Evolutionary conservation across 2,113 vertebrate genomes (phyloP).

Genomic region (Hystrix cristata): DNA sequence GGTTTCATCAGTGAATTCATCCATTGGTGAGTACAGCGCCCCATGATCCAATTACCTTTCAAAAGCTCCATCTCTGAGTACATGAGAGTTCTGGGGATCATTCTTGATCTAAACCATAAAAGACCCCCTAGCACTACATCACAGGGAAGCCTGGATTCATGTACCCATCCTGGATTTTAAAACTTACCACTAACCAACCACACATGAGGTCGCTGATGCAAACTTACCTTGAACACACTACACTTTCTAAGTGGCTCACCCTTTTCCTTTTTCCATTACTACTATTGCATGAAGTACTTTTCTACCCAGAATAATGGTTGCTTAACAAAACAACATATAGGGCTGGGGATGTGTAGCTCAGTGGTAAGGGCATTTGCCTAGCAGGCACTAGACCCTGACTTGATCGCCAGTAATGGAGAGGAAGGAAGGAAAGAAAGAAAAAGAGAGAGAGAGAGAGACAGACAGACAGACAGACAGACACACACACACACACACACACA

Average conservation of each 20-base stretch:
- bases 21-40: neutral
- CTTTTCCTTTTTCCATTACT: neutral
- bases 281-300: conserved; percentile 14
- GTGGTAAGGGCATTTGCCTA: neutral
- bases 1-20: neutral
- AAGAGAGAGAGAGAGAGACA: neutral
- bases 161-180: neutral
- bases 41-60: neutral
- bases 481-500: neutral
- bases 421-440: neutral
- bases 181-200: neutral
- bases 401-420: neutral
- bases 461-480: neutral
- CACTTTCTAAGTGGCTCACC: neutral
- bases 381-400: neutral
- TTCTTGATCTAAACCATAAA: neutral
- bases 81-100: neutral
- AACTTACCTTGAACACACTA: neutral
- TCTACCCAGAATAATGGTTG: neutral
- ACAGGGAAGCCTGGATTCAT: neutral
- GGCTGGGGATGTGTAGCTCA: neutral
- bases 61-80: neutral
- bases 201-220: neutral
- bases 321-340: conserved; percentile 43
- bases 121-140: neutral